A percentile compares a stretch with the other conserved stretches of the same genome.
These are phyloP conservation scores for Stictonetta naevosa DNA, from an alignment of 2,113 vertebrate species.

Conservation along the genomic window DNA sequence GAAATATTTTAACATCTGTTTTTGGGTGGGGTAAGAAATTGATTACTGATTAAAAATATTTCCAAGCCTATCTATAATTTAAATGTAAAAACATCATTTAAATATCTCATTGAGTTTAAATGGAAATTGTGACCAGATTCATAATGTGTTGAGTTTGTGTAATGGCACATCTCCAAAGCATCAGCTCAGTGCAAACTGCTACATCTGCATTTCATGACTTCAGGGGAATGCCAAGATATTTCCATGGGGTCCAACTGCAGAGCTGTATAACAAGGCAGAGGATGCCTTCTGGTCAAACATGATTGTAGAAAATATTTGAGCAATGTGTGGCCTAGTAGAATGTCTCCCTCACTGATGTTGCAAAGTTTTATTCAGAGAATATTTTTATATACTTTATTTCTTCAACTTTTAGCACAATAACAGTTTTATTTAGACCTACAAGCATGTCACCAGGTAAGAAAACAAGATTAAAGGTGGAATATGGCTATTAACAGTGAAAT, in stretches of 20 bases:
- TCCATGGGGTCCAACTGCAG: not conserved
- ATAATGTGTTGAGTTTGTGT: constrained; percentile 25
- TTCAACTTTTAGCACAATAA: not conserved
- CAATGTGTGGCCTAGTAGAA: not conserved
- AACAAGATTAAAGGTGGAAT: not conserved
- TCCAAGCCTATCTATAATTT: constrained; percentile 42
- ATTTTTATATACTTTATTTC: not conserved
- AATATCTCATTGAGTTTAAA: constrained; percentile 23
- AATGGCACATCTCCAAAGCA: constrained; percentile 54
- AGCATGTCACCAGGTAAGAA: not conserved
- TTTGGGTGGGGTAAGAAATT: constrained; percentile 57
- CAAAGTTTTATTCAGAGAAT: not conserved
- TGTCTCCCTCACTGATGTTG: not conserved
- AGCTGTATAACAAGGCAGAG: not conserved
- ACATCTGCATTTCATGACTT: constrained; percentile 52
- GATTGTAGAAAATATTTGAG: not conserved
- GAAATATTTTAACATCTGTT: constrained; percentile 47
- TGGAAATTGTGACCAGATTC: constrained; percentile 58
- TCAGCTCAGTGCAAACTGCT: constrained; percentile 13
- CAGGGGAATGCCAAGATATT: constrained; percentile 16
- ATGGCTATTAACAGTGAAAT: not conserved
- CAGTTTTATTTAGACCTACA: not conserved
- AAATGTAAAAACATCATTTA: constrained; percentile 6
- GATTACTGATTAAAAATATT: constrained; percentile 60
- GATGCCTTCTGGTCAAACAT: constrained; percentile 9